Evolutionary conservation across 2,888 invertebrate species (phyloP).

Genomic region (Subacronicta megacephala): DNA sequence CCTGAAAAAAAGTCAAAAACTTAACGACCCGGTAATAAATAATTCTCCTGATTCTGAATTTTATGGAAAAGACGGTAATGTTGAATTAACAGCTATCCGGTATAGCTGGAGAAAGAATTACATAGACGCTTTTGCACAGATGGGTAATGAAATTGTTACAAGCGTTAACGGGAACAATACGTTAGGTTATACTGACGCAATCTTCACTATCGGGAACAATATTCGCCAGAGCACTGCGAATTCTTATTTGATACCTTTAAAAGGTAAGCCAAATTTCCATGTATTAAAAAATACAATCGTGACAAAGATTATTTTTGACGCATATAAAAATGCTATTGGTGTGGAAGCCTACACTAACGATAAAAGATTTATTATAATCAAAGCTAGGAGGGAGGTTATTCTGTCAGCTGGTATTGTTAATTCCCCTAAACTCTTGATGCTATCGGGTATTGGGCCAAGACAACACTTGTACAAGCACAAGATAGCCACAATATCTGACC

Average conservation of each 20-base stretch:
- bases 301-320: slow-evolving; percentile 33
- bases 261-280: slow-evolving; percentile 19
- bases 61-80: slow-evolving; percentile 56
- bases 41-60: slow-evolving; percentile 41
- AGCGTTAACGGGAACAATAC: slow-evolving; percentile 65
- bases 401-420: slow-evolving; percentile 69
- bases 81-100: slow-evolving; percentile 39
- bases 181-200: slow-evolving; percentile 61
- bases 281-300: slow-evolving; percentile 37
- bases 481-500: slow-evolving; percentile 59
- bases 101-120: slow-evolving; percentile 37
- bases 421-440: slow-evolving; percentile 70
- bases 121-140: slow-evolving; percentile 71
- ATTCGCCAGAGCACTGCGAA: slow-evolving; percentile 26
- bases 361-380: slow-evolving; percentile 33
- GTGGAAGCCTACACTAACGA: slow-evolving; percentile 56
- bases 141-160: slow-evolving; percentile 70
- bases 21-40: slow-evolving; percentile 40
- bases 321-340: slow-evolving; percentile 51
- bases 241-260: slow-evolving; percentile 19
- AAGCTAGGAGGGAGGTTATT: slow-evolving; percentile 65
- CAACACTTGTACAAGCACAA: slow-evolving; percentile 59
- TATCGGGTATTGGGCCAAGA: slow-evolving; percentile 70
- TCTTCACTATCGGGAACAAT: slow-evolving; percentile 48
- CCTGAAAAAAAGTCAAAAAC: slow-evolving; percentile 67